Evolutionary conservation across 2,888 invertebrate genomes (phyloP), one percentile per base, ranked within the genome.

Genomic region (Agelastica alni): DNA sequence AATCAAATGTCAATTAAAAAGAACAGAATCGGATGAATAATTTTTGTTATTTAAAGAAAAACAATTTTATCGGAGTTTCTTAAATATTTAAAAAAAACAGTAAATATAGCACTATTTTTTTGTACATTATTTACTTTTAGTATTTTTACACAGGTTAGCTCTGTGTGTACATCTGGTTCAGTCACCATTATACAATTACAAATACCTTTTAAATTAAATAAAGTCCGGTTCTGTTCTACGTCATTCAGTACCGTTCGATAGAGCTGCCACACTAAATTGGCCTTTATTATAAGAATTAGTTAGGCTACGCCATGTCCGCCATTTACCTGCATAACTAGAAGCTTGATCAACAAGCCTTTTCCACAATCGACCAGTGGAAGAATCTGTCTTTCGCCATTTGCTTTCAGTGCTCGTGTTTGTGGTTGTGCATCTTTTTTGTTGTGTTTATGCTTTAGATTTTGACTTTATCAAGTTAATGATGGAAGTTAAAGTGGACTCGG

Each of bases 321-420:
- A 62, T 63, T 66, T 62, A 53, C 51, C 59, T 69, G 66, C 60
- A 56, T 67, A 53, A 67, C 67, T 67, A 60, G 59, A 56, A 57
- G 44, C 49, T 31, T 31, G 41, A 51, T 56, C 53, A 58, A 58
- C 62, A 58, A 53, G 43, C 57, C 58, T 63, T 52, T 62, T 60
- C 61, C 73, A 75, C 77, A 77, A 77, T 77, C 77, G 77, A 76
- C 77, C 77, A 77, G 77, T 77, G 76, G 75, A 77, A 76, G 71
- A 71, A 70, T 73, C 72, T 63, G 65, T 65, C 46, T 65, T 69
- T 71, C 73, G 75, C 75, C 72, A 74, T 74, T 74, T 73, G 67
- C 71, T 72, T 72, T 70, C 68, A 68, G 70, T 65, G 67, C 66
- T 70, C 72, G 72, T 75, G 66, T 69, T 48, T 53, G 48, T 55